Evolutionary conservation across 2,113 vertebrate genomes (phyloP).

Genomic region (Benitochromis conjunctus): DNA sequence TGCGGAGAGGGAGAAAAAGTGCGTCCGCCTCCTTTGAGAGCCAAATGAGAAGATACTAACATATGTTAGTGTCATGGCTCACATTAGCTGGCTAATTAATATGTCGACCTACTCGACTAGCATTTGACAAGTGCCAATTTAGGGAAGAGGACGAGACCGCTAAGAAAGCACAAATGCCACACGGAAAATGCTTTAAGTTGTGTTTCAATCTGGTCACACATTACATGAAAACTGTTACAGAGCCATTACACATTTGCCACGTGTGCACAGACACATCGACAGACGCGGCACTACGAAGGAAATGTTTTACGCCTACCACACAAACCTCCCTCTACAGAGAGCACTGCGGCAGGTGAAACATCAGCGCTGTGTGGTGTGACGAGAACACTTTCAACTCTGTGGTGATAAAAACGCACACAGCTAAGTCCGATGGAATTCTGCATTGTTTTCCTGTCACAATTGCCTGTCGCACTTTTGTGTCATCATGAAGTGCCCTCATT

Average conservation of each 20-base stretch:
- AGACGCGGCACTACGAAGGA: neutral
- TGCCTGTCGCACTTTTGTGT: neutral
- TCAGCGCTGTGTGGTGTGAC: neutral
- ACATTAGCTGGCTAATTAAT: neutral
- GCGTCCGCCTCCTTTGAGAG: too few species aligned
- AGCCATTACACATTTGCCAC: accelerated
- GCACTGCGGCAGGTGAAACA: accelerated
- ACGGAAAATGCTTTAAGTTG: neutral
- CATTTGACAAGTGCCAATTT: neutral
- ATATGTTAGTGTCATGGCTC: too few species aligned
- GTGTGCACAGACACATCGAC: neutral
- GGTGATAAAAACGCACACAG: neutral
- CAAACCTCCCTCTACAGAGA: neutral
- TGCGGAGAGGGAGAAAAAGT: too few species aligned
- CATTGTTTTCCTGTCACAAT: neutral
- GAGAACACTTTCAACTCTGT: neutral
- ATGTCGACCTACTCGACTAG: neutral
- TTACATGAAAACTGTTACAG: accelerated
- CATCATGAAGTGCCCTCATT: neutral
- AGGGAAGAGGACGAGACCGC: accelerated
- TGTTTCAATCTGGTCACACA: neutral
- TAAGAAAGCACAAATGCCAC: neutral
- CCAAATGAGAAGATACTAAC: too few species aligned
- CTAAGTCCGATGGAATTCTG: neutral
- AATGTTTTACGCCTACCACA: neutral